These are phyloP conservation scores for Nannoperca obscura DNA, from an alignment of 2,797 vertebrate species.

Conservation along the genomic window DNA sequence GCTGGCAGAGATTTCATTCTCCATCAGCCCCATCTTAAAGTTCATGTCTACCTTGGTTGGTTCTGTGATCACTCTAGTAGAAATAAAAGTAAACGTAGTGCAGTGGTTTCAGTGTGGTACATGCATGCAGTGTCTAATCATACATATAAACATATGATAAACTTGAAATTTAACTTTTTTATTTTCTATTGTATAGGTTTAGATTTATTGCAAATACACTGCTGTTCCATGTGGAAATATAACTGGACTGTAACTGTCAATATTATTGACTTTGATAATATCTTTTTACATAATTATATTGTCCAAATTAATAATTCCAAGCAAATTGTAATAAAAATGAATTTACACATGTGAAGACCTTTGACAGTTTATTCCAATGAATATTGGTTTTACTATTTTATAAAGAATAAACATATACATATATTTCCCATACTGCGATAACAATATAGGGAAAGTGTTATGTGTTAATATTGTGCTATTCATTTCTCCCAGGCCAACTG, in stretches of 20 bases:
- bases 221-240: neutral
- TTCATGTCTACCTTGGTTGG: conserved; percentile 32
- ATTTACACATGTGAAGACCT: neutral
- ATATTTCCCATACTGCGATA: neutral
- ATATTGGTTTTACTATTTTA: neutral
- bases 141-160: neutral
- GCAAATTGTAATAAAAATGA: neutral
- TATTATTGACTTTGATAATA: neutral
- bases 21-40: conserved; percentile 54
- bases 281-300: neutral
- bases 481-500: neutral
- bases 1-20: conserved; percentile 47
- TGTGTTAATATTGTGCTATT: neutral
- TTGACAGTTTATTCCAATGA: neutral
- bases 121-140: neutral
- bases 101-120: neutral
- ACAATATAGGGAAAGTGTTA: neutral
- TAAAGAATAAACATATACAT: neutral
- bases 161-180: too few species aligned
- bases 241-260: neutral
- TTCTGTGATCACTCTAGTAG: conserved; percentile 40
- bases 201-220: neutral
- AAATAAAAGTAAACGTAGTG: conserved; percentile 34
- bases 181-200: too few species aligned
- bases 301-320: neutral